Evolutionary conservation across 2,888 invertebrate species (phyloP).

Genomic region (Acholoe squamosa): DNA sequence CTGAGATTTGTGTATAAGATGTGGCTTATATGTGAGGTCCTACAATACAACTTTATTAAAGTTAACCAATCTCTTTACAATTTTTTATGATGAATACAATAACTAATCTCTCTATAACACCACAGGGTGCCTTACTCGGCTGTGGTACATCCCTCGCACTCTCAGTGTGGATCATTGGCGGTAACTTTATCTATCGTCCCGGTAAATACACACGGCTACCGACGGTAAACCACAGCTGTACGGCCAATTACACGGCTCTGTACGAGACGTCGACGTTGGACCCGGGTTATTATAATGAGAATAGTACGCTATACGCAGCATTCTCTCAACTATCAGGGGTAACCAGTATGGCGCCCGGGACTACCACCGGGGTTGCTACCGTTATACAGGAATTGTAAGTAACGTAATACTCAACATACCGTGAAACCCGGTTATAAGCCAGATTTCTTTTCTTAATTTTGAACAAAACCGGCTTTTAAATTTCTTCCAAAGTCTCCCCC

Average conservation of each 20-base stretch:
- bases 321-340: neutral
- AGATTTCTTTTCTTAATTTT: too few species aligned
- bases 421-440: too few species aligned
- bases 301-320: neutral
- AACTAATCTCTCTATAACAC: conserved; percentile 1
- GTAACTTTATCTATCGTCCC: conserved; percentile 68
- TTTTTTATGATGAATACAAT: too few species aligned
- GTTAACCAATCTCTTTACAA: too few species aligned
- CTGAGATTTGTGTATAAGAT: too few species aligned
- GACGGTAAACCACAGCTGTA: conserved; percentile 64
- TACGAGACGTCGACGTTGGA: neutral
- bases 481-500: too few species aligned
- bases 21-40: too few species aligned
- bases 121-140: conserved; percentile 70
- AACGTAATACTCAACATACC: too few species aligned
- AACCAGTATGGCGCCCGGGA: neutral
- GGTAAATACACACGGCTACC: conserved; percentile 63
- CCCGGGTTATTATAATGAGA: neutral
- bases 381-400: too few species aligned
- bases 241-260: neutral
- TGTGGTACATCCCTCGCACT: conserved; percentile 67
- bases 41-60: too few species aligned
- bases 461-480: too few species aligned
- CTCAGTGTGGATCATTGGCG: conserved; percentile 70
- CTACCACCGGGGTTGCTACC: too few species aligned